Conservation (phyloP, 1,140 invertebrate species). For the Wasmannia auropunctata region DNA sequence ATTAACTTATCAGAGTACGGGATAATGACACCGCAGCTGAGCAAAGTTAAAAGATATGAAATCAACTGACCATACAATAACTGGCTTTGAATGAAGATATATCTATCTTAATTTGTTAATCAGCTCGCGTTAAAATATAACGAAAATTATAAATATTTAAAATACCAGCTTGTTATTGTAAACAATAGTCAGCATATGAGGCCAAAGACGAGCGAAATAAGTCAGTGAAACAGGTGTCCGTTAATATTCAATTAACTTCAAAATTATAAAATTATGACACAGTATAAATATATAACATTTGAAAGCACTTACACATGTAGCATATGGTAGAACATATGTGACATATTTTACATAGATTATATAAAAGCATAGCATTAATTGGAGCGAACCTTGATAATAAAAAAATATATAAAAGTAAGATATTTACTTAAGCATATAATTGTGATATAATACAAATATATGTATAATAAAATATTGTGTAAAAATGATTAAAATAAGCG, state of each 20-base stretch:
- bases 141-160: slow-evolving; percentile 1
- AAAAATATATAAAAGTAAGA: background rate
- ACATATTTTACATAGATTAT: background rate
- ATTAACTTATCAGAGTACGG: slow-evolving; percentile 4
- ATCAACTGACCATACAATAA: background rate
- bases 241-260: too few species aligned
- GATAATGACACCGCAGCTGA: background rate
- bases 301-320: background rate
- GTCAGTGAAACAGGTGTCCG: too few species aligned
- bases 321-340: background rate
- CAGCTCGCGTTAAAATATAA: background rate
- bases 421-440: background rate
- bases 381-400: too few species aligned
- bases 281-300: background rate
- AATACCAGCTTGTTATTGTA: too few species aligned
- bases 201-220: too few species aligned
- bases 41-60: background rate
- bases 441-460: slow-evolving; percentile 1
- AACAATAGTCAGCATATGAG: too few species aligned
- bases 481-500: background rate
- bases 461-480: background rate
- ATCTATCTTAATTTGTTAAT: background rate
- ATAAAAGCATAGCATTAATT: background rate
- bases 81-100: background rate
- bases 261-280: background rate